Evolutionary conservation across 2,113 vertebrate species (phyloP), one percentile per base, ranked within the genome.

Genomic region (Stigmatopora nigra): DNA sequence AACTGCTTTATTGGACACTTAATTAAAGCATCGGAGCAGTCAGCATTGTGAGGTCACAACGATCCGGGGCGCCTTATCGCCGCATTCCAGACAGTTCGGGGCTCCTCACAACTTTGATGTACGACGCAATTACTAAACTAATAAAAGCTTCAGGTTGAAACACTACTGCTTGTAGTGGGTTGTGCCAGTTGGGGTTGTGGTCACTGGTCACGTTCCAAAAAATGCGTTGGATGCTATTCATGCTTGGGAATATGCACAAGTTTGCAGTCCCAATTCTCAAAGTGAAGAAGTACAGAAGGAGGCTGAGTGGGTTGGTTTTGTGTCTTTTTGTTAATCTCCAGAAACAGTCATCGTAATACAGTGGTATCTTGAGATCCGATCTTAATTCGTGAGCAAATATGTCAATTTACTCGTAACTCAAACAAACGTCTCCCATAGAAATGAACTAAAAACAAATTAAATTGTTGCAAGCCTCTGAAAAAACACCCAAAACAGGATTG

Each of bases 91-190:
- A 78, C 85, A 73, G 69, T 58, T 67, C 63, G 12, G 58, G 65
- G 67, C 81, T 81, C 75, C 80, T 78, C 82, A 67, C 82, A 79
- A 79, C 76, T 80, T 80, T 90, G 88, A 90, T 89, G 82, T 88
- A 90, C 75, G 88, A 89, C 59, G 86, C 85, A 89, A 90, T 90
- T 90, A 89, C 84, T 66, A 69, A 82, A 79, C 83, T 86, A 90
- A 89, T 89, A 87, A 89, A 84, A 82, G 78, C 82, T 70, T 84
- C 82, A 82, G 78, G 78, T 81, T 38, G 74, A 82, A 85, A 86
- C 85, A 78, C 73, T 25, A 68, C 59, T 64, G 62, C 67, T 44
- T 58, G 77, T 36, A 67, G 64, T 61, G 76, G 76, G 61, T 46
- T n/a, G 14, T 17, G 35, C 77, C 51, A 67, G 48, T 19, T 63